Evolutionary conservation across 2,888 invertebrate species (phyloP).

Genomic region (Lucinisca nassula): DNA sequence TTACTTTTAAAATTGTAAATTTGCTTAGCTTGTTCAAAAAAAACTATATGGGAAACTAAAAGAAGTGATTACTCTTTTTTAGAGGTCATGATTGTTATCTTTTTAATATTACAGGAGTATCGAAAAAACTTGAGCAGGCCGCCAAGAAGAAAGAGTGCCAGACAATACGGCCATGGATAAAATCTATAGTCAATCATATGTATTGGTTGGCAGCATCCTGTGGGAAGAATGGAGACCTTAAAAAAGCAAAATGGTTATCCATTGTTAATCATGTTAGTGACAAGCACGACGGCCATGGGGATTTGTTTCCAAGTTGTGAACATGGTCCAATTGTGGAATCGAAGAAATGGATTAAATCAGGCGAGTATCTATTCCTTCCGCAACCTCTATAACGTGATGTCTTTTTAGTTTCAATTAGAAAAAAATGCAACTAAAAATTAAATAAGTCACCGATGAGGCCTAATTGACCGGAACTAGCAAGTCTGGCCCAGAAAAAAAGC

Average conservation of each 20-base stretch:
- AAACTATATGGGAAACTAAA: neutral
- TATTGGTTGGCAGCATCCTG: neutral
- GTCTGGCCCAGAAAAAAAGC: no score
- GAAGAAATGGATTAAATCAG: neutral
- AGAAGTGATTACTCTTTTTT: no score
- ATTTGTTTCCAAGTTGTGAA: neutral
- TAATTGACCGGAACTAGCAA: no score
- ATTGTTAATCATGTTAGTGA: neutral
- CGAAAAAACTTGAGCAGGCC: neutral
- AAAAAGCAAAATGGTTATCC: neutral
- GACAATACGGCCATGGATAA: neutral
- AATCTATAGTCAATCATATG: neutral
- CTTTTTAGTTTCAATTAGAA: no score
- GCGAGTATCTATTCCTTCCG: no score
- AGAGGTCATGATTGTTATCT: no score
- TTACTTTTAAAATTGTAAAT: neutral
- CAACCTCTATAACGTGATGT: no score
- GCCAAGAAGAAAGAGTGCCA: neutral
- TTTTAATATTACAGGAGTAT: neutral
- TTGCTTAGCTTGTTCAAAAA: neutral
- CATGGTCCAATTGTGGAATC: neutral
- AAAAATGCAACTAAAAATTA: no score
- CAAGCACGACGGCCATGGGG: neutral
- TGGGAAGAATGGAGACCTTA: neutral
- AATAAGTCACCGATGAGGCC: no score